Percentiles rank a stretch among this genome's conserved stretches.
Evolutionary conservation across 2,797 vertebrate species (phyloP).

Genomic region (Eremophila alpestris): DNA sequence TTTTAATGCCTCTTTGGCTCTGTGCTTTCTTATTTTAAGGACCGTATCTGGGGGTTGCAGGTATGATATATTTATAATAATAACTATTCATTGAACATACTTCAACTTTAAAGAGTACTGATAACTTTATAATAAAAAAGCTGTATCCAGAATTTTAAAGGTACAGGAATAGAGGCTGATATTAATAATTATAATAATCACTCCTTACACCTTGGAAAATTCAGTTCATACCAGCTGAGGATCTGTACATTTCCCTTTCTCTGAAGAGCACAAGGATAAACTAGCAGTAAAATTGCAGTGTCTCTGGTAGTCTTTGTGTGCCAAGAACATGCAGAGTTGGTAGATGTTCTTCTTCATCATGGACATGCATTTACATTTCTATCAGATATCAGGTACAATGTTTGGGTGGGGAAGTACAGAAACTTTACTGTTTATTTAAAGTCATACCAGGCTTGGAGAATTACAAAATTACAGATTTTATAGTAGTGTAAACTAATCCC

Average conservation of each 20-base stretch:
- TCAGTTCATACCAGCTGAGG: background rate
- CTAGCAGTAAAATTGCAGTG: background rate
- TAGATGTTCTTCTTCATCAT: background rate
- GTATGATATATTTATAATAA: background rate
- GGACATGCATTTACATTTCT: background rate
- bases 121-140: background rate
- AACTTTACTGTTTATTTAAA: background rate
- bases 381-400: background rate
- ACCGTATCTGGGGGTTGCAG: background rate
- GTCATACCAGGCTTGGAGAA: background rate
- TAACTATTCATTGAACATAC: background rate
- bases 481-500: background rate
- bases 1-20: background rate
- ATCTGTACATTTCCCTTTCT: background rate
- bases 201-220: background rate
- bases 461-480: background rate
- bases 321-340: background rate
- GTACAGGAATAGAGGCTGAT: background rate
- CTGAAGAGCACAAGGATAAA: background rate
- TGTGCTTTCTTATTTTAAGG: background rate
- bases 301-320: background rate
- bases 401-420: background rate
- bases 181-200: background rate
- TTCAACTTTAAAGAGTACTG: background rate
- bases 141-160: background rate